These are phyloP conservation scores for Bombus waltoni DNA, from an alignment of 1,140 invertebrate genomes.

Conservation along the genomic window DNA sequence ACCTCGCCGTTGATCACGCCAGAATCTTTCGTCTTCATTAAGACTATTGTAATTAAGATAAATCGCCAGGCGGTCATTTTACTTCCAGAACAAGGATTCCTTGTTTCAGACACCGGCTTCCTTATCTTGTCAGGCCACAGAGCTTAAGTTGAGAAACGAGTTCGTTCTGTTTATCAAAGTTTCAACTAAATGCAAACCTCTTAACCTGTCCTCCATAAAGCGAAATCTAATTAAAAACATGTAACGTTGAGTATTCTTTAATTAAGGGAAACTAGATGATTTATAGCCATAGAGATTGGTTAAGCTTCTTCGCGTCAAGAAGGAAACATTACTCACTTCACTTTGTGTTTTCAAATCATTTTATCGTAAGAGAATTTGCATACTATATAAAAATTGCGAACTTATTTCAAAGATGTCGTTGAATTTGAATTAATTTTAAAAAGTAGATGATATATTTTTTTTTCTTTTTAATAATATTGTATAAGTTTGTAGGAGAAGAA, in stretches of 20 bases:
- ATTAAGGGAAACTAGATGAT: not conserved
- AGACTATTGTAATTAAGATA: conserved; percentile 43
- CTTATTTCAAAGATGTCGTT: not conserved
- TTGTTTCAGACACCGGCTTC: conserved; percentile 2
- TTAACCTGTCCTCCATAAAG: not conserved
- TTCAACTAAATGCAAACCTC: not conserved
- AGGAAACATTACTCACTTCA: conserved; percentile 15
- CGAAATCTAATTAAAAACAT: not conserved
- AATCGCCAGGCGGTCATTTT: conserved; percentile 27
- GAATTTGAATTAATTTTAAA: not conserved
- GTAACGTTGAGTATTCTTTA: not conserved
- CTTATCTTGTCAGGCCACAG: conserved; percentile 12
- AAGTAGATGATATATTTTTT: not conserved
- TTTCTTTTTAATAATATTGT: not conserved
- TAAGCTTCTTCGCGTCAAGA: not conserved
- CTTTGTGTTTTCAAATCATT: not conserved
- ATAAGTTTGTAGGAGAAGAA: not conserved
- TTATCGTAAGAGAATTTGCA: too few relatives aligned
- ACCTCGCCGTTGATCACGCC: not conserved
- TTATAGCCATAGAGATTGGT: not conserved
- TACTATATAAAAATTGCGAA: not conserved
- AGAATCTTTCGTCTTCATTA: conserved; percentile 1
- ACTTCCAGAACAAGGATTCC: conserved; percentile 14
- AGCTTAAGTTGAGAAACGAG: not conserved
- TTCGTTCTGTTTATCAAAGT: not conserved